These are phyloP conservation scores for Aleadryas rufinucha DNA, from an alignment of 2,113 vertebrate species.

Conservation along the genomic window DNA sequence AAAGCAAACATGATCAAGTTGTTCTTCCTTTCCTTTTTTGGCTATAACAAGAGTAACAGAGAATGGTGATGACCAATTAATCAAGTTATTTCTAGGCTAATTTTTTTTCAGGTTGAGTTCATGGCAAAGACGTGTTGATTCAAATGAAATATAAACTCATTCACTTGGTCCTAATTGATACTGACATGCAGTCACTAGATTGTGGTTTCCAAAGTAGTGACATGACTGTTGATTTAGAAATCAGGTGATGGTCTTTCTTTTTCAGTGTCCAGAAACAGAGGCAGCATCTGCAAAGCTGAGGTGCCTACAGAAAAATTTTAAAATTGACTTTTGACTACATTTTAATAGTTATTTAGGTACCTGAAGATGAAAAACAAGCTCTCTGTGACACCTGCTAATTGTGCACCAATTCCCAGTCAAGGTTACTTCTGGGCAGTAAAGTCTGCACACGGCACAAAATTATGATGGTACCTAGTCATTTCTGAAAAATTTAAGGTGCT, in stretches of 20 bases:
- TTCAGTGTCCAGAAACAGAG: background rate
- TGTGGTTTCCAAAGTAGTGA: background rate
- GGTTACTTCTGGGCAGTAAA: background rate
- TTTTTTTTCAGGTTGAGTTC: background rate
- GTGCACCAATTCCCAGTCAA: background rate
- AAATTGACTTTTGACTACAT: background rate
- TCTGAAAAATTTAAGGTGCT: background rate
- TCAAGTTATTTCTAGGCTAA: background rate
- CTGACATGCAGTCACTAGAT: background rate
- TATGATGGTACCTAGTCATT: background rate
- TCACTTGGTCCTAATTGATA: background rate
- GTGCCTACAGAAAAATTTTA: background rate
- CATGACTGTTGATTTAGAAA: background rate
- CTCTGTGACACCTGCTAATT: background rate
- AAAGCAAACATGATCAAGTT: background rate
- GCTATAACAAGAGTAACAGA: background rate
- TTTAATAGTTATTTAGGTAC: background rate
- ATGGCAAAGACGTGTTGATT: background rate
- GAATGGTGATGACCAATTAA: background rate
- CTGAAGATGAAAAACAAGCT: background rate
- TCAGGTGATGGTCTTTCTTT: background rate
- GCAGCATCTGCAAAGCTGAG: background rate
- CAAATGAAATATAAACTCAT: background rate
- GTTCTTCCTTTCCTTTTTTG: background rate
- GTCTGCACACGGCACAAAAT: background rate